Base-by-base conservation (phyloP, 2,888 invertebrate species). In the Hemaris fuciformis region DNA sequence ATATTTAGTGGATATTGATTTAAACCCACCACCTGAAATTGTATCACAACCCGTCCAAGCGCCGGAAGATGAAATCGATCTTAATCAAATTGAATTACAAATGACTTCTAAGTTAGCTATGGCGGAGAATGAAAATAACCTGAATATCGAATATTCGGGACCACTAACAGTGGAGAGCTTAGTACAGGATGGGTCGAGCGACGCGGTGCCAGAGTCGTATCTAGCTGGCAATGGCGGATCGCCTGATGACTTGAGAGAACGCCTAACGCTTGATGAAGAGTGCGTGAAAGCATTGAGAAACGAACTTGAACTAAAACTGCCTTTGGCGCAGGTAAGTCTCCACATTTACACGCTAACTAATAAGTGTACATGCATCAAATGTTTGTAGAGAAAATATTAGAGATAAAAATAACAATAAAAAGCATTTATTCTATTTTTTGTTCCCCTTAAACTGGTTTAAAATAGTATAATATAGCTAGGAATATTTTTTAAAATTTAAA, bases 281-380 rank as follows among this genome's bases (percentile, higher is more conserved):
- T 94, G 95, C 69, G 95, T 96, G 72, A 93, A 94, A 42, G 96
- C 96, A 0, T 92, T 96, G 64, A 87, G 96, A 64, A 95, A 95
- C 72, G 96, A 96, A 80, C 81, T 96, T 48, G 91, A 94, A 70
- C 93, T 95, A 71, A 96, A 96, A 81, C 87, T 96, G 67, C 96
- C 96, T 8, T 91, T 94, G 63, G 95, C 95, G 56, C 95, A 95
- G 86, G 94, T 94, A 71, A 81, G 79, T 73, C 18, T n/a, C n/a
- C n/a, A n/a, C n/a, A n/a, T n/a, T n/a, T n/a, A n/a, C n/a, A n/a
- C n/a, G n/a, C n/a, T n/a, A n/a, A n/a, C n/a, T n/a, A n/a, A n/a
- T n/a, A n/a, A n/a, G n/a, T n/a, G n/a, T n/a, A n/a, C n/a, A n/a
- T n/a, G n/a, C n/a, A n/a, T n/a, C n/a, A n/a, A n/a, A n/a, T n/a